Conservation (phyloP, 2,888 invertebrate species). For the Calameuta filiformis region DNA sequence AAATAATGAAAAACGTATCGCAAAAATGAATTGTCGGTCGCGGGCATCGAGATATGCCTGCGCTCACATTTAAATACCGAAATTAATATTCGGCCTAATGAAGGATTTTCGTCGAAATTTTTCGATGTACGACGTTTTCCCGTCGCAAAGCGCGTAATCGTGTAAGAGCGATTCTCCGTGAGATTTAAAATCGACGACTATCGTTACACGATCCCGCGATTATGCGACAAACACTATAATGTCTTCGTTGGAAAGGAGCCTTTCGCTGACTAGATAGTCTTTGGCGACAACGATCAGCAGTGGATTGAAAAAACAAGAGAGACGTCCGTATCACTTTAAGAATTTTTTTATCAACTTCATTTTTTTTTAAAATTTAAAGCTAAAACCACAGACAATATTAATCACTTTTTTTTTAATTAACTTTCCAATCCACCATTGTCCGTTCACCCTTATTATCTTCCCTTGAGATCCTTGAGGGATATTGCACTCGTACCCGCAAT, state of each 20-base stretch:
- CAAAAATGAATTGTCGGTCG: conserved; percentile 6
- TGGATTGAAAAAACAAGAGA: not conserved
- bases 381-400: conserved; percentile 12
- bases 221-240: not conserved
- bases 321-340: not conserved
- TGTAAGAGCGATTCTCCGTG: conserved; percentile 1
- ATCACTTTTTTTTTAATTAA: conserved; percentile 2
- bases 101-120: not conserved
- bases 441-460: not conserved
- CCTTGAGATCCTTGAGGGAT: not conserved
- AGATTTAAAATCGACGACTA: conserved; percentile 3
- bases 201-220: not conserved
- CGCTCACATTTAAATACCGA: not conserved
- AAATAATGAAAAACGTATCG: conserved; percentile 41
- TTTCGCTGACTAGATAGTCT: not conserved
- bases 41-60: not conserved
- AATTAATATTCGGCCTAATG: not conserved
- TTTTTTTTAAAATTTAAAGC: conserved; percentile 9
- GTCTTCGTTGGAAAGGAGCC: not conserved
- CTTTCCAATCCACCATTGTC: not conserved
- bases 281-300: not conserved
- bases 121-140: not conserved
- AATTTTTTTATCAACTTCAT: not conserved
- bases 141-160: not conserved
- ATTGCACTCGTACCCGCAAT: not conserved